Evolutionary conservation across 1,140 invertebrate species (phyloP), one percentile per base, ranked within the genome.

Genomic region (Papilio xuthus): DNA sequence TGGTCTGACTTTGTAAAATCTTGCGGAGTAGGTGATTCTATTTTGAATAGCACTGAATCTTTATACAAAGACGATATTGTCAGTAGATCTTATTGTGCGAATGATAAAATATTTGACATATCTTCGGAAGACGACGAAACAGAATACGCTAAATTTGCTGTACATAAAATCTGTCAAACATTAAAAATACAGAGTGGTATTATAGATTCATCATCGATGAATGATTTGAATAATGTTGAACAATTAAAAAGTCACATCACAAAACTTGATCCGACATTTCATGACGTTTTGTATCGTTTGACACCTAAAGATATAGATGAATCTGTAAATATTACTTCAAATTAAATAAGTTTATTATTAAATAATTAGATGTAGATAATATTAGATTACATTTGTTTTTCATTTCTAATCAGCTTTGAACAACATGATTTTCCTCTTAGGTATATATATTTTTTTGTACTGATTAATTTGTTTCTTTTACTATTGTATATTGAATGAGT

Each of bases 121-220:
- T 85, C 81, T 15, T 70, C 78, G 28, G 80, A 82, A 26, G 88
- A 91, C 41, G 87, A 91, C 8, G 90, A 90, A 74, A 76, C 63
- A 8, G 84, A 79, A 53, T 94, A 93, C 71, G 86, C 88, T 18
- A 88, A 85, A 80, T 93, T 94, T 79, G 88, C 88, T 8, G 76
- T 85, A 42, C 80, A 91, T 37, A 93, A 92, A 82, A 87, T 94
- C 75, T 78, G 85, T 53, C 85, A 88, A 83, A 88, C 85, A n/a
- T 67, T 92, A 44, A 92, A 87, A 82, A 82, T 86, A 41, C 84
- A 87, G 47, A 80, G 79, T 53, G 80, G 81, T 6, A 88, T 89
- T 77, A 77, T 76, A 26, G 92, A 93, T 82, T 92, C 91, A 0
- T 94, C 91, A 23, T 88, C 91, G 7, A 82, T 93, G 81, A 85